These are phyloP conservation scores for Bagarius yarrelli DNA, from an alignment of 2,113 vertebrate species.

Conservation along the genomic window DNA sequence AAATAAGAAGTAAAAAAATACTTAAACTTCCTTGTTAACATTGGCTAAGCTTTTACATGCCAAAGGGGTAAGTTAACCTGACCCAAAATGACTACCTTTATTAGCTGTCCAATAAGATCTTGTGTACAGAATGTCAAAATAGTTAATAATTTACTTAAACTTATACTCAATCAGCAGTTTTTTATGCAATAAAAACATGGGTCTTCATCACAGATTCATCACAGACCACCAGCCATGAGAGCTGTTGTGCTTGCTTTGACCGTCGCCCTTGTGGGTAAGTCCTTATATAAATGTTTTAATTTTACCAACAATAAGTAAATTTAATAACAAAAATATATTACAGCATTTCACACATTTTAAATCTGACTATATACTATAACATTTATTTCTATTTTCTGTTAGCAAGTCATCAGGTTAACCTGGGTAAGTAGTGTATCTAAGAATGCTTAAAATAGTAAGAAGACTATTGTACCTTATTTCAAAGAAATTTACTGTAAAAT, in stretches of 20 bases:
- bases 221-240: slow-evolving; percentile 74
- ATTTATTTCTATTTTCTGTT: not conserved
- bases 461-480: not conserved
- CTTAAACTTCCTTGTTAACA: too few relatives aligned
- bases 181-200: slow-evolving; percentile 59
- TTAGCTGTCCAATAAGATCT: not conserved
- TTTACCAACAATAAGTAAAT: not conserved
- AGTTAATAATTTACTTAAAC: slow-evolving; percentile 38
- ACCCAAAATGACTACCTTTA: not conserved
- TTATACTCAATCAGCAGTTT: slow-evolving; percentile 45
- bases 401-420: slow-evolving; percentile 56
- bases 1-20: too few relatives aligned
- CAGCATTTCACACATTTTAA: too few relatives aligned
- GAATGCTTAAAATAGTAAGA: not conserved
- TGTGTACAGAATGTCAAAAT: not conserved
- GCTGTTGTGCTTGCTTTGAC: slow-evolving; percentile 71
- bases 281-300: not conserved
- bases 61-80: not conserved
- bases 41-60: not conserved
- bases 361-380: too few relatives aligned
- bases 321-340: too few relatives aligned
- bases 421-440: slow-evolving; percentile 46
- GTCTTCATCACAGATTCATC: not conserved
- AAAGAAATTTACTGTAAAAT: not conserved
- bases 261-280: slow-evolving; percentile 81